Conservation (phyloP, 2,888 invertebrate species). For the Drosophila emarginata region DNA sequence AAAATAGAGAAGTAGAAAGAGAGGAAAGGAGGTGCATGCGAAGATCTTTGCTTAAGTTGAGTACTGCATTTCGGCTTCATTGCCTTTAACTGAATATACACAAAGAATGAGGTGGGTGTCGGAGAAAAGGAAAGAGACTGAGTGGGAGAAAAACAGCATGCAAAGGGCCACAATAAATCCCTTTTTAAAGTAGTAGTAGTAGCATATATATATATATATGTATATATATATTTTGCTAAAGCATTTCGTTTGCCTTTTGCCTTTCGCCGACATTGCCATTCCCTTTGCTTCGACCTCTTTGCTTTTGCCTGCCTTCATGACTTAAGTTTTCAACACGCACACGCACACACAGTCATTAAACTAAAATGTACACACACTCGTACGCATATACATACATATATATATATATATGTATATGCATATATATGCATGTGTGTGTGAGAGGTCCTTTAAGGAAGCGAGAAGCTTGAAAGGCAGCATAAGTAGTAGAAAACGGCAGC, state of each 20-base stretch:
- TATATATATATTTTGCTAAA: conserved; percentile 36
- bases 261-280: conserved; percentile 4
- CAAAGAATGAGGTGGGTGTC: conserved; percentile 17
- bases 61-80: conserved; percentile 67
- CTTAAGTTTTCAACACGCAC: conserved; percentile 69
- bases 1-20: conserved; percentile 7
- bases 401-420: neutral
- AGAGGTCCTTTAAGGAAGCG: conserved; percentile 51
- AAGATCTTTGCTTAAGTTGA: conserved; percentile 48
- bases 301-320: conserved; percentile 53
- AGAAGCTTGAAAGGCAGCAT: conserved; percentile 67
- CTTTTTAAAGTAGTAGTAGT: conserved; percentile 58
- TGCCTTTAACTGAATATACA: conserved; percentile 45
- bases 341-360: conserved; percentile 51
- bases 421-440: conserved; percentile 1
- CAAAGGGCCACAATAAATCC: conserved; percentile 59
- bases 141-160: neutral
- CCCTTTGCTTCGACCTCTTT: conserved; percentile 4
- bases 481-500: conserved; percentile 74
- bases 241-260: conserved; percentile 38
- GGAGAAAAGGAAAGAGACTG: neutral
- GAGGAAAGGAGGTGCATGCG: conserved; percentile 10
- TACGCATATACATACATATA: neutral
- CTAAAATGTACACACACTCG: conserved; percentile 33
- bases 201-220: conserved; percentile 28